Conservation (phyloP, 1,140 invertebrate species). For the Musca domestica region DNA sequence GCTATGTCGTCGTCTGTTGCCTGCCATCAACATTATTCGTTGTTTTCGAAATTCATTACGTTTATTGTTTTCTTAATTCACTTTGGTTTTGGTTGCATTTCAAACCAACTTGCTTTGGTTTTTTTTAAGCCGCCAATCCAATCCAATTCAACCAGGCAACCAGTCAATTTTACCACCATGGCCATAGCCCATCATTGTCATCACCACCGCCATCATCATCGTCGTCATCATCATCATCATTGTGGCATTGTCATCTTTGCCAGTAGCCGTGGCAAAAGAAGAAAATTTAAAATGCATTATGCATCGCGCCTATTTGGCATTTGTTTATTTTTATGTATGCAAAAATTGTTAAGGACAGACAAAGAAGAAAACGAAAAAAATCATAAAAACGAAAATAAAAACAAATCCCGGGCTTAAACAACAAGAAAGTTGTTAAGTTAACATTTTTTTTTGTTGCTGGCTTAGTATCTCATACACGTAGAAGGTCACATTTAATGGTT, state of each 20-base stretch:
- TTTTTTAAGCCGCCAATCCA: neutral
- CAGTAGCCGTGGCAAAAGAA: neutral
- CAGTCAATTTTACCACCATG: constrained; percentile 7
- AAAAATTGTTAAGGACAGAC: constrained; percentile 42
- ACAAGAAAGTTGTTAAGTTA: constrained; percentile 18
- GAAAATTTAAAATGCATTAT: constrained; percentile 47
- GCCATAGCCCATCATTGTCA: neutral
- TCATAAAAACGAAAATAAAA: neutral
- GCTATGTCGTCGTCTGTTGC: neutral
- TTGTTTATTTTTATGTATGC: constrained; percentile 43
- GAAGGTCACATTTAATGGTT: constrained; percentile 18
- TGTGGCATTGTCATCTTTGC: neutral
- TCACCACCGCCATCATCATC: constrained; percentile 26
- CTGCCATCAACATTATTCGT: neutral
- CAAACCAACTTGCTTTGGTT: neutral
- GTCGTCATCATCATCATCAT: neutral
- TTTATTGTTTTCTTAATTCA: constrained; percentile 54
- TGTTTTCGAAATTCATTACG: constrained; percentile 33
- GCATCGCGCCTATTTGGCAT: constrained; percentile 32
- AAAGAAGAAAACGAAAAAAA: too few relatives aligned
- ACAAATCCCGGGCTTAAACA: neutral
- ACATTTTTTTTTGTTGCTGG: too few relatives aligned
- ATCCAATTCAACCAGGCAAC: neutral
- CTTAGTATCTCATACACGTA: constrained; percentile 15
- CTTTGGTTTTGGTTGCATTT: constrained; percentile 25